phyloP scores from a whole-genome alignment of 2,888 invertebrate species.

The Megastigmus dorsalis region DNA sequence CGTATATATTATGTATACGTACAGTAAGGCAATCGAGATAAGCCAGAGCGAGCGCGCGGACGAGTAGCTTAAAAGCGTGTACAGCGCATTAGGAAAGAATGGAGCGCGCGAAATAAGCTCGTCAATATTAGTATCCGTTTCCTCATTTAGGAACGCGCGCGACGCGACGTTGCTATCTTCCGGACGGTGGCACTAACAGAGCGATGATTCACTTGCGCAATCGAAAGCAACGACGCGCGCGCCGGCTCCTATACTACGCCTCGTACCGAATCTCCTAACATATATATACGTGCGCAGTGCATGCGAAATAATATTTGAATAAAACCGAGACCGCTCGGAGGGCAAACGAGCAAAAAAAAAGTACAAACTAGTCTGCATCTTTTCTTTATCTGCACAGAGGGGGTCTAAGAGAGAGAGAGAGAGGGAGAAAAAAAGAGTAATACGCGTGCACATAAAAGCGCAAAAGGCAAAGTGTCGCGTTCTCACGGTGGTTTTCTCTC shows the following conservation, averaged over 20 bases:
- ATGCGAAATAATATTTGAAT: background rate
- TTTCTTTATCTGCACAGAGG: too few relatives aligned
- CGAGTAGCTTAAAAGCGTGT: too few relatives aligned
- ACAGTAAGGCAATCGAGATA: too few relatives aligned
- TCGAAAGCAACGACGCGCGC: constrained; percentile 5
- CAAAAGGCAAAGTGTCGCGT: constrained; percentile 15
- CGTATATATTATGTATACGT: too few relatives aligned
- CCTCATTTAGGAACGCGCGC: constrained; percentile 19
- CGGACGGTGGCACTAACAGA: constrained; percentile 22
- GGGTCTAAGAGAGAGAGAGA: too few relatives aligned
- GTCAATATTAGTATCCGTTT: constrained; percentile 49
- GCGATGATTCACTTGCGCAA: constrained; percentile 36
- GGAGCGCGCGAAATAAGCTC: constrained; percentile 27
- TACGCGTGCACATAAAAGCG: background rate
- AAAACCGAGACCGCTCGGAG: too few relatives aligned
- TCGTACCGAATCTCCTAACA: too few relatives aligned
- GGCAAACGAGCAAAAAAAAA: background rate
- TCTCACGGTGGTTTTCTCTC: constrained; percentile 45
- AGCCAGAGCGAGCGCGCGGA: too few relatives aligned
- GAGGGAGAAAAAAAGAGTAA: background rate
- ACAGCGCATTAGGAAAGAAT: constrained; percentile 1
- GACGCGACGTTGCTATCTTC: constrained; percentile 14
- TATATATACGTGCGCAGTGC: background rate
- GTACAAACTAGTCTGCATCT: too few relatives aligned
- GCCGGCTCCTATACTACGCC: too few relatives aligned